A percentile compares a stretch with the other conserved stretches of the same genome.
Evolutionary conservation across 2,888 invertebrate genomes (phyloP).

Genomic region (Cantharis nigra): DNA sequence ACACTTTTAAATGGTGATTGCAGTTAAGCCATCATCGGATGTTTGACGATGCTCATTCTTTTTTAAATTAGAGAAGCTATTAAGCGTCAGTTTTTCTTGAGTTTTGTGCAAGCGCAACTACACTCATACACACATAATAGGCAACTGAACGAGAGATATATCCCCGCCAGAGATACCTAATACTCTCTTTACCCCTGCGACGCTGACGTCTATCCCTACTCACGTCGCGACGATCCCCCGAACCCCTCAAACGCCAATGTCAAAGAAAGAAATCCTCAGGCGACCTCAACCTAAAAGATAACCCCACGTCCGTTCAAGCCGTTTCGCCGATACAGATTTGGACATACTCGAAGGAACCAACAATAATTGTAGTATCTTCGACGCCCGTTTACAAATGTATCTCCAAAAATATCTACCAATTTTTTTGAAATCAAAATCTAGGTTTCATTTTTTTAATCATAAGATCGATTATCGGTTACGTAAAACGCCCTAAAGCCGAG

Average conservation of each 20-base stretch:
- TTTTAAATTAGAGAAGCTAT: neutral
- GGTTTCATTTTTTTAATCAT: neutral
- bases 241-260: constrained; percentile 46
- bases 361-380: neutral
- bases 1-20: neutral
- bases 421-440: neutral
- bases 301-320: constrained; percentile 38
- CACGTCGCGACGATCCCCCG: constrained; percentile 42
- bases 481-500: neutral
- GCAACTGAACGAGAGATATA: constrained; percentile 46
- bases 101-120: constrained; percentile 6
- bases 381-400: neutral
- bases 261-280: constrained; percentile 49
- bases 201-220: constrained; percentile 50
- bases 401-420: neutral
- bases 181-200: constrained; percentile 44
- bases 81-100: neutral
- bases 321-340: constrained; percentile 19
- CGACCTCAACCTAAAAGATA: constrained; percentile 52
- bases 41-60: neutral
- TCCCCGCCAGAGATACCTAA: constrained; percentile 48
- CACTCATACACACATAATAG: constrained; percentile 27
- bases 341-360: constrained; percentile 5
- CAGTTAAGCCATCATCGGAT: neutral
- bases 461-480: neutral